Percentiles rank a stretch among this genome's conserved stretches.
Evolutionary conservation across 2,888 invertebrate genomes (phyloP).

Genomic region (Boloria euphrosyne): DNA sequence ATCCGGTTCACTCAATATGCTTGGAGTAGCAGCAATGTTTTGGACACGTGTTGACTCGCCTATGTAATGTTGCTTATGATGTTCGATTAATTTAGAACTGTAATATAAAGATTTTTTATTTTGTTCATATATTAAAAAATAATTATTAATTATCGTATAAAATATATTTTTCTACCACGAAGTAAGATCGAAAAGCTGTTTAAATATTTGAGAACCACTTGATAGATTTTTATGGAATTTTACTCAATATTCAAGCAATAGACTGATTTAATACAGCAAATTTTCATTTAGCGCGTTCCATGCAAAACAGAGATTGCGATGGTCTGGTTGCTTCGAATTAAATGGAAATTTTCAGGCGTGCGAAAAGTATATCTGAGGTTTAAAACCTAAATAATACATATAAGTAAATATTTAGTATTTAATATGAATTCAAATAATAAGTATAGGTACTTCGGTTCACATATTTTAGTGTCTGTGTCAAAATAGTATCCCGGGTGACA

Average conservation of each 20-base stretch:
- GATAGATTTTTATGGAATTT: no score
- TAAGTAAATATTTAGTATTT: not conserved
- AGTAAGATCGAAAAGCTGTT: no score
- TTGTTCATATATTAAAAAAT: not conserved
- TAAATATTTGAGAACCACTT: no score
- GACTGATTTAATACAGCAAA: not conserved
- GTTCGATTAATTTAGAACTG: slow-evolving; percentile 61
- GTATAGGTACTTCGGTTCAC: slow-evolving; percentile 67
- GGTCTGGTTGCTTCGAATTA: not conserved
- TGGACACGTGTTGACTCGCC: slow-evolving; percentile 50
- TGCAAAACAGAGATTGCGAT: no score
- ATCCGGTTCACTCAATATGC: slow-evolving; percentile 25
- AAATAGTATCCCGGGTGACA: slow-evolving; percentile 76
- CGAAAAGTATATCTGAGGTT: not conserved
- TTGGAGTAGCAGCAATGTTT: slow-evolving; percentile 21
- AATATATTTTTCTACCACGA: no score
- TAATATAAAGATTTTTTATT: slow-evolving; percentile 32
- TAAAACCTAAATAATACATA: no score
- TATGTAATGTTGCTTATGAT: slow-evolving; percentile 50
- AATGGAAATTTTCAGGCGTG: not conserved
- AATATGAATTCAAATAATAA: not conserved
- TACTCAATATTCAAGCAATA: not conserved
- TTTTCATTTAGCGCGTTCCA: no score
- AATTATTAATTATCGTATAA: not conserved
- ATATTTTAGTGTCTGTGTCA: slow-evolving; percentile 72